Evolutionary conservation across 2,797 vertebrate species (phyloP).

Genomic region (Parotocinclus haroldoi): DNA sequence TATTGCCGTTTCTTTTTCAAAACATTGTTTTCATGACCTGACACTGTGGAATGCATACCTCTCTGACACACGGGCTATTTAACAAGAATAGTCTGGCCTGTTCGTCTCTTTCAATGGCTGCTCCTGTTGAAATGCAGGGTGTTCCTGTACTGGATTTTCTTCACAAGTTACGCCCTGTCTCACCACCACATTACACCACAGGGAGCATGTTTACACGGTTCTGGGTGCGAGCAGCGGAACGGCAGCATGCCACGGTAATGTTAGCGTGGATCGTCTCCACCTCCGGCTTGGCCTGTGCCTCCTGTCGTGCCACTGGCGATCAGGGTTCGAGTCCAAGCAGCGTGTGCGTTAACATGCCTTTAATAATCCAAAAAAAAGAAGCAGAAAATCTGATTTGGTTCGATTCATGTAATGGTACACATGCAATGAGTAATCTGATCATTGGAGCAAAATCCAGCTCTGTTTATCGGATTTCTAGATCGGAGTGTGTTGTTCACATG

Average conservation of each 20-base stretch:
- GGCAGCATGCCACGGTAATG: too few species aligned
- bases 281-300: slow-evolving; percentile 7
- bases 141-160: slow-evolving; percentile 33
- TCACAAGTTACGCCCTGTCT: slow-evolving; percentile 32
- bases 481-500: too few species aligned
- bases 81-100: slow-evolving; percentile 23
- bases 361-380: too few species aligned
- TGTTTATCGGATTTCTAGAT: too few species aligned
- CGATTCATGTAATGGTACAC: too few species aligned
- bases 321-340: too few species aligned
- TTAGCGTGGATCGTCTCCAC: too few species aligned
- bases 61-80: slow-evolving; percentile 4
- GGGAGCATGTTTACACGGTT: slow-evolving; percentile 27
- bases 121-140: slow-evolving; percentile 35
- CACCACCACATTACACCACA: slow-evolving; percentile 22
- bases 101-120: slow-evolving; percentile 18
- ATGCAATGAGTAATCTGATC: too few species aligned
- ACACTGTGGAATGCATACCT: background rate
- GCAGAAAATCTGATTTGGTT: too few species aligned
- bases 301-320: background rate
- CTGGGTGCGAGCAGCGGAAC: slow-evolving; percentile 7
- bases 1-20: background rate
- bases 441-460: too few species aligned
- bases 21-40: slow-evolving; percentile 27
- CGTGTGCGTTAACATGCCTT: too few species aligned